Percentiles rank a stretch among this genome's conserved stretches.
These are phyloP conservation scores for Perithous albicinctus DNA, from an alignment of 2,888 invertebrate genomes.

Conservation along the genomic window DNA sequence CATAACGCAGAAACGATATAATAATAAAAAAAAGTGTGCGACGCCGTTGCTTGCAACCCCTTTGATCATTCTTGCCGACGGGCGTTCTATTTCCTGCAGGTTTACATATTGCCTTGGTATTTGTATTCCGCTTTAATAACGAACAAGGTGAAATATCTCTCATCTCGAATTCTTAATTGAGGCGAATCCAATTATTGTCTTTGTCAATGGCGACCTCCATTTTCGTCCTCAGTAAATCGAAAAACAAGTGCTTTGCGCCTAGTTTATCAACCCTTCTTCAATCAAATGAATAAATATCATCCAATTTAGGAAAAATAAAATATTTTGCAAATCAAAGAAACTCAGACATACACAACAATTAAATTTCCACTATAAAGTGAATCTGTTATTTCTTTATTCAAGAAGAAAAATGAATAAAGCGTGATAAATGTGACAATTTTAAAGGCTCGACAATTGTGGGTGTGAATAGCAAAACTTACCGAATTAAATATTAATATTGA, in stretches of 20 bases:
- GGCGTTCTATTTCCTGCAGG: constrained; percentile 10
- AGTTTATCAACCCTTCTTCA: background rate
- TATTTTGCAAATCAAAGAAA: background rate
- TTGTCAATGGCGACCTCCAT: constrained; percentile 8
- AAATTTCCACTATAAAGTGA: background rate
- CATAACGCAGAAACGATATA: constrained; percentile 1
- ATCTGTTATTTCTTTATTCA: background rate
- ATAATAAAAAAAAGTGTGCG: constrained; percentile 34
- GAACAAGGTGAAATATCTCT: background rate
- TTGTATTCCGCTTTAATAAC: constrained; percentile 16
- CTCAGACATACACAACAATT: background rate
- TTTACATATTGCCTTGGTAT: constrained; percentile 33
- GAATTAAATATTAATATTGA: background rate
- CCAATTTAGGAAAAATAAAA: constrained; percentile 4
- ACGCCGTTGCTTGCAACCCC: constrained; percentile 11
- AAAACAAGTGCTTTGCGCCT: background rate
- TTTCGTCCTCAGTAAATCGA: background rate
- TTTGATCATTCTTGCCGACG: constrained; percentile 33
- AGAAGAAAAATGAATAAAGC: background rate
- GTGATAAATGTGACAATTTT: background rate
- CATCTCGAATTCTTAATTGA: background rate
- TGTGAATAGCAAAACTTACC: background rate
- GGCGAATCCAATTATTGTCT: constrained; percentile 27
- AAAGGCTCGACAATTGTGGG: background rate
- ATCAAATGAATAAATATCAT: constrained; percentile 24